A percentile compares a stretch with the other conserved stretches of the same genome.
These are phyloP conservation scores for Epinotia demarniana DNA, from an alignment of 2,888 invertebrate genomes.

Conservation along the genomic window DNA sequence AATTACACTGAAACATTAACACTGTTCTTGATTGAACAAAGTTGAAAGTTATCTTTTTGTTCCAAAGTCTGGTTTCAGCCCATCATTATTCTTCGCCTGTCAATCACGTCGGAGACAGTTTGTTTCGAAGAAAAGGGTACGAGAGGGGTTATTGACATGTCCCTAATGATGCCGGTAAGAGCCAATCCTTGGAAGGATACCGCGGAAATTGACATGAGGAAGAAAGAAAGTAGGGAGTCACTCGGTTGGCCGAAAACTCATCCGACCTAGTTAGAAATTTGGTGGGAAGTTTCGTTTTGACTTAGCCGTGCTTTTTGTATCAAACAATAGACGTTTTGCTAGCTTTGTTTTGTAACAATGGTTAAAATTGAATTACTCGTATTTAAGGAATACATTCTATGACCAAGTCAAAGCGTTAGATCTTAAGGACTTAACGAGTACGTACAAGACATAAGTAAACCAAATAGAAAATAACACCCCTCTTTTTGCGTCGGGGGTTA, in stretches of 20 bases:
- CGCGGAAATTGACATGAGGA: constrained; percentile 7
- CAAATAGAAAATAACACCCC: too few species aligned
- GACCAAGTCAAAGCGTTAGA: too few species aligned
- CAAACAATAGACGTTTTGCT: too few species aligned
- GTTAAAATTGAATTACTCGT: too few species aligned
- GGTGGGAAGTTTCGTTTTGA: too few species aligned
- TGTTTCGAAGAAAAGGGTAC: constrained; percentile 34
- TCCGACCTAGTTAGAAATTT: neutral
- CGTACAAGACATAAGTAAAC: too few species aligned
- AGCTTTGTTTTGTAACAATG: too few species aligned
- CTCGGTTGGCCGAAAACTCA: neutral
- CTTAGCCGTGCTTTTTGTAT: too few species aligned
- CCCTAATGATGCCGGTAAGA: constrained; percentile 34
- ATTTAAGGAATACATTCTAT: too few species aligned
- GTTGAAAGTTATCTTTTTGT: constrained; percentile 1
- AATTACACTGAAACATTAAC: neutral
- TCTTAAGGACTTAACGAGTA: too few species aligned
- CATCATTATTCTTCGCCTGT: constrained; percentile 40
- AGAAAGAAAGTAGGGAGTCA: neutral
- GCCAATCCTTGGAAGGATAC: neutral
- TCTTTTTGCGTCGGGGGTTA: too few species aligned
- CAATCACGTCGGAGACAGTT: constrained; percentile 36
- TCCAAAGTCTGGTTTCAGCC: constrained; percentile 4
- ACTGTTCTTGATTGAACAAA: neutral
- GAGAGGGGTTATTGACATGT: constrained; percentile 37